phyloP scores from a whole-genome alignment of 1,140 invertebrate species.

The Orchestia grillus region DNA sequence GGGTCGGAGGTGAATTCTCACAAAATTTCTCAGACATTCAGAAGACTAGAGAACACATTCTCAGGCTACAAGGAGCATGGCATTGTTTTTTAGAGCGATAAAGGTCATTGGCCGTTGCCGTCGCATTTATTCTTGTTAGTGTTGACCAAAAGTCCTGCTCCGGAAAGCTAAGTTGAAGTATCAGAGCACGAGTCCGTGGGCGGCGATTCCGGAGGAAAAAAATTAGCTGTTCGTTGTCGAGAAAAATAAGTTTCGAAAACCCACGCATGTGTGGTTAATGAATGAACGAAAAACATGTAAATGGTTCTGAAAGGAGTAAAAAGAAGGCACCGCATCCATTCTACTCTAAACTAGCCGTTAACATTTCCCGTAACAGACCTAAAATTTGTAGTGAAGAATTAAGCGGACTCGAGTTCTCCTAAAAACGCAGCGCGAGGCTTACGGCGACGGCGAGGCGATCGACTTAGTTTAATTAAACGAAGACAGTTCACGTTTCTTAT shows the following conservation, averaged over 20 bases:
- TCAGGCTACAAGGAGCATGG: neutral
- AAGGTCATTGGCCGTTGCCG: neutral
- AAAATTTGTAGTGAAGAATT: neutral
- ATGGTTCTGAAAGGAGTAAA: neutral
- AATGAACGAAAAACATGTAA: neutral
- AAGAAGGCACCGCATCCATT: neutral
- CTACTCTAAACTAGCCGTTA: neutral
- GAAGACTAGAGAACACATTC: no score
- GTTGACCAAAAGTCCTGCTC: neutral
- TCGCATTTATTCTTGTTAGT: neutral
- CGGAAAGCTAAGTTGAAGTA: neutral
- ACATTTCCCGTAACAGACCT: no score
- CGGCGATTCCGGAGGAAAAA: neutral
- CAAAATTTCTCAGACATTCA: no score
- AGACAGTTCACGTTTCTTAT: neutral
- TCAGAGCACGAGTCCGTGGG: neutral
- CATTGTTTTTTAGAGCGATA: neutral
- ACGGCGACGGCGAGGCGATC: neutral
- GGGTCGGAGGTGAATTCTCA: no score
- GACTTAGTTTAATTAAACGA: neutral
- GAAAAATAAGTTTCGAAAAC: neutral
- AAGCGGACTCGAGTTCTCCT: neutral
- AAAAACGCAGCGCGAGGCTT: neutral
- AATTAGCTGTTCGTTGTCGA: neutral
- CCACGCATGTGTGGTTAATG: no score